Percentiles rank a stretch among this genome's conserved stretches.
These are phyloP conservation scores for Andrena bucephala DNA, from an alignment of 2,888 invertebrate genomes.

Conservation along the genomic window DNA sequence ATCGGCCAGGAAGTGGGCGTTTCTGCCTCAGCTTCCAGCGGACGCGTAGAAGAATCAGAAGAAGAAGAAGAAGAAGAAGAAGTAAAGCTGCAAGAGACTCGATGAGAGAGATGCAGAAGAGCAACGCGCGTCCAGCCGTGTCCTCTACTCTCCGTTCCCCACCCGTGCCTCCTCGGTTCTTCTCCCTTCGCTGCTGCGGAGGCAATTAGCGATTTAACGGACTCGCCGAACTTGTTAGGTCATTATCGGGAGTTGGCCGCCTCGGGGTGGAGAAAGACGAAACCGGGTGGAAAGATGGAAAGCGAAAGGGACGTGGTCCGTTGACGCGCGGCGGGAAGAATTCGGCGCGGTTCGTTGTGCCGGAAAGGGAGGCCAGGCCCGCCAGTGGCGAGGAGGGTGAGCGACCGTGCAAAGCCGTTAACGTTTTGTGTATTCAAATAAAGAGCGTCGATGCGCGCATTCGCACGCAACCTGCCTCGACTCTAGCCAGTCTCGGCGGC, in stretches of 20 bases:
- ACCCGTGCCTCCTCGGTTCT: slow-evolving; percentile 31
- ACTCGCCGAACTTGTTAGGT: slow-evolving; percentile 77
- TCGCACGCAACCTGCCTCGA: slow-evolving; percentile 77
- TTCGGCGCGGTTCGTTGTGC: not conserved
- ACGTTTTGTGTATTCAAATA: slow-evolving; percentile 84
- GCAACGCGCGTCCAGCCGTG: slow-evolving; percentile 29
- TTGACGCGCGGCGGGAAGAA: not conserved
- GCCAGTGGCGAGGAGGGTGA: slow-evolving; percentile 13
- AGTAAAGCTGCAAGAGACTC: not conserved
- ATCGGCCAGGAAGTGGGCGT: slow-evolving; percentile 83
- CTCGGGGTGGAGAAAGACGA: slow-evolving; percentile 4
- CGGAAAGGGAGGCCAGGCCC: not conserved
- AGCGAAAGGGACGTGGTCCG: not conserved
- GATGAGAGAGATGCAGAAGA: slow-evolving; percentile 47
- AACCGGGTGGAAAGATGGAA: not conserved
- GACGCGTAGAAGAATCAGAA: slow-evolving; percentile 33
- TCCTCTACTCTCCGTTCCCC: slow-evolving; percentile 44
- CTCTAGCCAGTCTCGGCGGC: slow-evolving; percentile 23
- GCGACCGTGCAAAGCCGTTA: slow-evolving; percentile 74
- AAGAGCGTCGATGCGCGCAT: slow-evolving; percentile 77
- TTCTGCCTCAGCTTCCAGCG: slow-evolving; percentile 72
- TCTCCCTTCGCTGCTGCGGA: slow-evolving; percentile 21
- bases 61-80: slow-evolving; percentile 51
- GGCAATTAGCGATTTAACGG: slow-evolving; percentile 83
- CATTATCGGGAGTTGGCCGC: slow-evolving; percentile 55